Conservation (phyloP, 2,888 invertebrate species). For the Germaria angustata region DNA sequence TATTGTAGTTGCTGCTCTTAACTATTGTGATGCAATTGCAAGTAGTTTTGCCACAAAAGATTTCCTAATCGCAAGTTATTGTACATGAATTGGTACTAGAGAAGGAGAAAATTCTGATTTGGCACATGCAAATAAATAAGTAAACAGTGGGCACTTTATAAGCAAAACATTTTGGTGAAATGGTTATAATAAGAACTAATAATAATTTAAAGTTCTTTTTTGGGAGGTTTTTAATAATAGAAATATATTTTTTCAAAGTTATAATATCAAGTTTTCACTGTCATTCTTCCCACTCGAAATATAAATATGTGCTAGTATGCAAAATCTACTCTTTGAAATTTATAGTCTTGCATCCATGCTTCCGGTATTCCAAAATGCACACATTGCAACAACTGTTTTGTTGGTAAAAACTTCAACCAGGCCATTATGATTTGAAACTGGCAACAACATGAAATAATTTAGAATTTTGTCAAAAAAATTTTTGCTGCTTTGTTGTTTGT, state of each 20-base stretch:
- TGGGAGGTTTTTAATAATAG: too few species aligned
- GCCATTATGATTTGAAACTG: not conserved
- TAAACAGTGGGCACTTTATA: constrained; percentile 5
- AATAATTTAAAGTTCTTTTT: too few species aligned
- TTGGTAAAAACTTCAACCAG: constrained; percentile 1
- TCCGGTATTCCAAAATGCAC: not conserved
- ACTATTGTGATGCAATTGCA: constrained; percentile 49
- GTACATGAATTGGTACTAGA: not conserved
- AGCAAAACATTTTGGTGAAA: not conserved
- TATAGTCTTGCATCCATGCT: not conserved
- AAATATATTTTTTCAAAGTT: not conserved
- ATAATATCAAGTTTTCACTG: not conserved
- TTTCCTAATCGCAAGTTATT: constrained; percentile 27
- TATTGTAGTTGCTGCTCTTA: not conserved
- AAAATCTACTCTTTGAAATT: not conserved
- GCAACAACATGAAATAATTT: not conserved
- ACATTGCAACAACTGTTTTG: not conserved
- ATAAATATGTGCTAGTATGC: not conserved
- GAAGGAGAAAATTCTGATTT: not conserved
- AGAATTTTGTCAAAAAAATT: not conserved
- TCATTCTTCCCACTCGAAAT: not conserved
- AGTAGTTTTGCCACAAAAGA: constrained; percentile 28
- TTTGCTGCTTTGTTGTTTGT: not conserved
- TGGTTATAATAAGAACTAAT: too few species aligned
- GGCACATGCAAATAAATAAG: not conserved